These are phyloP conservation scores for Calliopsis andreniformis DNA, from an alignment of 1,140 invertebrate species.

Conservation along the genomic window DNA sequence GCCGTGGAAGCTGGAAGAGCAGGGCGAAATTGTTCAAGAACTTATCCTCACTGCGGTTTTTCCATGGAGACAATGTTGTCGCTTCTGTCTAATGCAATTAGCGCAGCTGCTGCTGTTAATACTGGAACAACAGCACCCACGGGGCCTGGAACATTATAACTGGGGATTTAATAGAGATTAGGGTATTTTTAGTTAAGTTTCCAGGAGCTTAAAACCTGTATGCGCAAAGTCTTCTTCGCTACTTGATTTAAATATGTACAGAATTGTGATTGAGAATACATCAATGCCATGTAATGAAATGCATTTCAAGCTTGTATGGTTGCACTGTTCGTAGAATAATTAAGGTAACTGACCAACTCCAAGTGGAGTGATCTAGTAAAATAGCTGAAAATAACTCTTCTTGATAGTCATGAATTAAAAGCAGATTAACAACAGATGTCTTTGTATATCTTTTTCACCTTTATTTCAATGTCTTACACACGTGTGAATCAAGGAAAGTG, in stretches of 20 bases:
- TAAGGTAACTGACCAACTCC: neutral
- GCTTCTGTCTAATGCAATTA: slow-evolving; percentile 69
- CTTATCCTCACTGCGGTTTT: slow-evolving; percentile 77
- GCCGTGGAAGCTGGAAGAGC: slow-evolving; percentile 85
- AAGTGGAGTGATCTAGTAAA: neutral
- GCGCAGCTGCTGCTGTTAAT: slow-evolving; percentile 37
- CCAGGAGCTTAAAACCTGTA: neutral
- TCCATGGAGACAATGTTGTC: slow-evolving; percentile 76
- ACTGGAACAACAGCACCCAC: slow-evolving; percentile 56
- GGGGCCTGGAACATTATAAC: slow-evolving; percentile 36
- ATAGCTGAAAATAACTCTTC: neutral
- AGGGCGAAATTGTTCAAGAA: slow-evolving; percentile 69
- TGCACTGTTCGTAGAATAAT: neutral
- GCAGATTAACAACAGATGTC: neutral
- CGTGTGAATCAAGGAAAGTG: slow-evolving; percentile 28
- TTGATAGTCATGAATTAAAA: neutral
- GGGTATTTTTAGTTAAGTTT: neutral
- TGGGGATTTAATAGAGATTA: neutral
- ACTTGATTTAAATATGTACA: neutral
- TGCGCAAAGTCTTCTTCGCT: neutral
- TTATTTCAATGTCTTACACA: slow-evolving; percentile 34
- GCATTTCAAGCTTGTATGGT: neutral
- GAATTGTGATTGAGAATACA: neutral
- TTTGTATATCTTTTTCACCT: slow-evolving; percentile 4
- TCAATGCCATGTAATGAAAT: neutral